Base-by-base conservation (phyloP, 2,888 invertebrate genomes). In the Plutella xylostella region DNA sequence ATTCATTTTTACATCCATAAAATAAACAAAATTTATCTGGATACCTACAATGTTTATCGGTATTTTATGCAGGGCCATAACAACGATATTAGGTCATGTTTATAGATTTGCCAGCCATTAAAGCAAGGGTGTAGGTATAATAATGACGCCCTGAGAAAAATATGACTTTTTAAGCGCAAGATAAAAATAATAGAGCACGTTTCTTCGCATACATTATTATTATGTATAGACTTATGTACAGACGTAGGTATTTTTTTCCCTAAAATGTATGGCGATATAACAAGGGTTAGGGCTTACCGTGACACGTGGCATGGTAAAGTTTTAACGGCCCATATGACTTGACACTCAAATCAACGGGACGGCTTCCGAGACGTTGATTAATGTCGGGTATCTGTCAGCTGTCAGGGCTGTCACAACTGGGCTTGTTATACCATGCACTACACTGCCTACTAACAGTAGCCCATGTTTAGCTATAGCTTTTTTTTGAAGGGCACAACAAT, bases 381-480 rank as follows among this genome's bases (percentile, higher is more conserved):
- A 82, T 77, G 78, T 69, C 65, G 60, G 62, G 71, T 69, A 80
- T 83, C 77, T 77, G 76, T 82, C 82, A 78, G 67, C 74, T 73
- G 79, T 79, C 80, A 80, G 80, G 79, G 67, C 74, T 73, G 79
- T 79, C 80, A 80, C 82, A 80, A 79, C 77, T 72, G 64, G 58
- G 72, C 77, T 78, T 74, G 79, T 77, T 73, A 75, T 68, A 76
- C 77, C 37, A n/a, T n/a, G n/a, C n/a, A n/a, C n/a, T n/a, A n/a
- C n/a, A n/a, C n/a, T n/a, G n/a, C n/a, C n/a, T n/a, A n/a, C n/a
- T n/a, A n/a, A n/a, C n/a, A n/a, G n/a, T n/a, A n/a, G n/a, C n/a
- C n/a, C n/a, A n/a, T n/a, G n/a, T n/a, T n/a, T n/a, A n/a, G n/a
- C n/a, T n/a, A n/a, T n/a, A n/a, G n/a, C n/a, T n/a, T n/a, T n/a